Evolutionary conservation across 2,113 vertebrate species (phyloP).

Genomic region (Gymnarchus niloticus): DNA sequence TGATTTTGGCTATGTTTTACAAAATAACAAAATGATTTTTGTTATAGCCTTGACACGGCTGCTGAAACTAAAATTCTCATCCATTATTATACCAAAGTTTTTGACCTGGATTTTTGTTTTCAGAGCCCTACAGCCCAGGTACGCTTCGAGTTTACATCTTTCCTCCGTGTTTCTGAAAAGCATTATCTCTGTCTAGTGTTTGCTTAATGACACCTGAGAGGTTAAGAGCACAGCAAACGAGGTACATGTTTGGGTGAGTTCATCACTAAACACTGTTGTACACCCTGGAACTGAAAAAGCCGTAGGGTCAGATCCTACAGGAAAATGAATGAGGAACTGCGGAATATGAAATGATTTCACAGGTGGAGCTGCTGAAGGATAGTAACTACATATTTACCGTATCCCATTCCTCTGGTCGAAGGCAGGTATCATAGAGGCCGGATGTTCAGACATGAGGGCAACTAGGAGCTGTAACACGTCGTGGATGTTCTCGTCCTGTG

Average conservation of each 20-base stretch:
- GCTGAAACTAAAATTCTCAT: too few relatives aligned
- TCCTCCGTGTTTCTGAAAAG: too few relatives aligned
- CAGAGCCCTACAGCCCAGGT: too few relatives aligned
- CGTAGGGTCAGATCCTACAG: background rate
- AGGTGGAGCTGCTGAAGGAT: background rate
- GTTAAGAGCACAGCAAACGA: too few relatives aligned
- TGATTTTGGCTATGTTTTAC: too few relatives aligned
- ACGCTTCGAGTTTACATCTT: too few relatives aligned
- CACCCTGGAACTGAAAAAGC: background rate
- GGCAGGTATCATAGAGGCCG: slow-evolving; percentile 97
- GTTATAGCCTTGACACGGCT: too few relatives aligned
- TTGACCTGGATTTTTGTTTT: too few relatives aligned
- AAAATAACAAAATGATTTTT: too few relatives aligned
- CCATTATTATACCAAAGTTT: too few relatives aligned
- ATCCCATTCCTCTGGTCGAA: slow-evolving; percentile 98
- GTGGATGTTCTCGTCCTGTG: slow-evolving; percentile 97
- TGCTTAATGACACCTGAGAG: too few relatives aligned
- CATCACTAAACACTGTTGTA: background rate
- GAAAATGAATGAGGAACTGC: background rate
- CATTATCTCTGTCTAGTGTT: too few relatives aligned
- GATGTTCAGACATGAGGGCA: slow-evolving; percentile 97
- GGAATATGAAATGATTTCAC: background rate
- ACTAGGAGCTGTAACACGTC: slow-evolving; percentile 95
- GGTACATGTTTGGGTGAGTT: background rate
- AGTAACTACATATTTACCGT: slow-evolving; percentile 67